Evolutionary conservation across 2,888 invertebrate species (phyloP).

Genomic region (Perdita meconis): DNA sequence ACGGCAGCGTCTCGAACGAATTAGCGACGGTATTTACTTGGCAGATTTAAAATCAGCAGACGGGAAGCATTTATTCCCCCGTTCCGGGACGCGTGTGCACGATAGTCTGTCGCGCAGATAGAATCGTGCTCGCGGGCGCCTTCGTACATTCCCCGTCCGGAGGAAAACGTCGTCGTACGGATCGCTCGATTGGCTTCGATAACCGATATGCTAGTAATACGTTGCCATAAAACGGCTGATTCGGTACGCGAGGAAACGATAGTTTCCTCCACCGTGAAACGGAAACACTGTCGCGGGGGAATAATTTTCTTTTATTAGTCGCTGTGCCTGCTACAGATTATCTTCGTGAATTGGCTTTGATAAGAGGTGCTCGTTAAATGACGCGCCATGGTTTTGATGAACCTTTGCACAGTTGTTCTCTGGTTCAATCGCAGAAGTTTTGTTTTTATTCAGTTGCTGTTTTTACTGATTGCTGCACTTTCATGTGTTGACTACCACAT

Average conservation of each 20-base stretch:
- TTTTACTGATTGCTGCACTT: no score
- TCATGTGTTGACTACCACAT: no score
- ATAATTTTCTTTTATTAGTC: conserved; percentile 44
- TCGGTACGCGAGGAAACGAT: conserved; percentile 28
- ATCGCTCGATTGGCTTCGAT: conserved; percentile 33
- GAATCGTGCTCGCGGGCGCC: conserved; percentile 18
- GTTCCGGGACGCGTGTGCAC: background rate
- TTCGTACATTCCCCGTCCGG: conserved; percentile 10
- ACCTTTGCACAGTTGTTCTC: no score
- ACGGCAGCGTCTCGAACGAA: conserved; percentile 27
- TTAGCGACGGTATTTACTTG: conserved; percentile 36
- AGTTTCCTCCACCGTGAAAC: conserved; percentile 12
- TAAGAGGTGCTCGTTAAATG: background rate
- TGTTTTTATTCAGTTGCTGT: no score
- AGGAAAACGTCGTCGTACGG: conserved; percentile 29
- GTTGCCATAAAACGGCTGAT: conserved; percentile 41
- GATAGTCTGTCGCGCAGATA: conserved; percentile 4
- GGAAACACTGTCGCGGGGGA: conserved; percentile 10
- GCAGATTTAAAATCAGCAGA: conserved; percentile 31
- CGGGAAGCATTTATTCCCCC: conserved; percentile 23
- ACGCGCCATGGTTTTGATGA: no score
- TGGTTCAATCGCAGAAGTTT: no score
- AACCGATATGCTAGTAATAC: conserved; percentile 40
- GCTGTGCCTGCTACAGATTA: conserved; percentile 9
- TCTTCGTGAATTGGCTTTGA: background rate